Conservation (phyloP, 2,797 vertebrate genomes). For the Trichosurus vulpecula region DNA sequence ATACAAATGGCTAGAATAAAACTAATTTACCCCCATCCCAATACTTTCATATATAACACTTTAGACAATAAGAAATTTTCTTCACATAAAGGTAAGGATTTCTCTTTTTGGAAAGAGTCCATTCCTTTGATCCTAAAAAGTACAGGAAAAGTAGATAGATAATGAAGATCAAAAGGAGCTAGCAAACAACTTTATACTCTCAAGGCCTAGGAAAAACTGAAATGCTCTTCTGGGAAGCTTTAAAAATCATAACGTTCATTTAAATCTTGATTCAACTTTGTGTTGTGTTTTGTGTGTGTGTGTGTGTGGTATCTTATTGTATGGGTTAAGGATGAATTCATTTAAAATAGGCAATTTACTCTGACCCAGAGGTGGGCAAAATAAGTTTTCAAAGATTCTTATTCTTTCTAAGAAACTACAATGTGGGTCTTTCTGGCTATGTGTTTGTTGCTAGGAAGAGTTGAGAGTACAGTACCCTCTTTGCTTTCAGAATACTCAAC, state of each 20-base stretch:
- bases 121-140: slow-evolving; percentile 12
- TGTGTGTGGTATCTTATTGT: background rate
- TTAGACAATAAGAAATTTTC: slow-evolving; percentile 19
- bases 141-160: slow-evolving; percentile 47
- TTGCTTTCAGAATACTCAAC: slow-evolving; percentile 52
- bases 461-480: slow-evolving; percentile 24
- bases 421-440: background rate
- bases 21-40: background rate
- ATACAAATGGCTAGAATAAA: background rate
- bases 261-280: slow-evolving; percentile 50
- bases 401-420: slow-evolving; percentile 27
- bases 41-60: background rate
- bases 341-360: slow-evolving; percentile 42
- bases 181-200: background rate
- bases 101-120: slow-evolving; percentile 25
- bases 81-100: background rate
- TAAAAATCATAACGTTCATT: slow-evolving; percentile 40
- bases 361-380: background rate
- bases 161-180: background rate
- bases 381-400: slow-evolving; percentile 1
- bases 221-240: background rate
- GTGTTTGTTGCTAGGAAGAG: background rate
- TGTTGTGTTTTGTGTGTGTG: background rate
- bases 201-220: background rate
- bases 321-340: background rate